Percentiles rank a stretch among this genome's conserved stretches.
These are phyloP conservation scores for Apodemia mormo DNA, from an alignment of 2,888 invertebrate genomes.

Conservation along the genomic window DNA sequence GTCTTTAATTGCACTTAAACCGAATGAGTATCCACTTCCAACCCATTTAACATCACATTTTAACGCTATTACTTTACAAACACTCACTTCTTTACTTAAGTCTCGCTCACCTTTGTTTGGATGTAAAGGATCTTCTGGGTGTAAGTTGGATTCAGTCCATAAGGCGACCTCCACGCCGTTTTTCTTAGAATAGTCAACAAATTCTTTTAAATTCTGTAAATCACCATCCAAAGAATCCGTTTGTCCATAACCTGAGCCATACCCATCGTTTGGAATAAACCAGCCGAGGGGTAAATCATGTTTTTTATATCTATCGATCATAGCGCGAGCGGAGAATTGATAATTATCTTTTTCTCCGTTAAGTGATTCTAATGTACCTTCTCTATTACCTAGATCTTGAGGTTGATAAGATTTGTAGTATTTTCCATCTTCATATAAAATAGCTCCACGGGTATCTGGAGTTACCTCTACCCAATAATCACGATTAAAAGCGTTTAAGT, in stretches of 20 bases:
- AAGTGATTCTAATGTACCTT: constrained; percentile 66
- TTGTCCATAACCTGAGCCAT: constrained; percentile 73
- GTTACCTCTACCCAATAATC: constrained; percentile 71
- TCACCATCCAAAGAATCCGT: constrained; percentile 66
- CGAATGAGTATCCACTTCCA: constrained; percentile 69
- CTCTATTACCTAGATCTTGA: constrained; percentile 54
- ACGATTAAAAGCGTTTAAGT: constrained; percentile 71
- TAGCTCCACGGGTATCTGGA: constrained; percentile 49
- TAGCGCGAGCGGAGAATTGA: constrained; percentile 73
- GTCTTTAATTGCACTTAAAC: constrained; percentile 62
- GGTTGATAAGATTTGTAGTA: constrained; percentile 69
- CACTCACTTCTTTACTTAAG: constrained; percentile 59
- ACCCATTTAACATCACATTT: constrained; percentile 77
- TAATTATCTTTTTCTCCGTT: constrained; percentile 73
- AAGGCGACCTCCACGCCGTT: constrained; percentile 67
- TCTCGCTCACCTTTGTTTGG: constrained; percentile 74
- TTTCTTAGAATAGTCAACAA: constrained; percentile 56
- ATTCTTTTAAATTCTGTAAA: constrained; percentile 62
- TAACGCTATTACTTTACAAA: constrained; percentile 63
- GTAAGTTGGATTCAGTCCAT: constrained; percentile 71
- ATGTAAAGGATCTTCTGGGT: constrained; percentile 59
- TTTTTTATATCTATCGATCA: constrained; percentile 67
- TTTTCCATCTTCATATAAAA: constrained; percentile 66
- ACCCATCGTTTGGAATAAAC: constrained; percentile 75
- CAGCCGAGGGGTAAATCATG: constrained; percentile 71